Evolutionary conservation across 2,888 invertebrate species (phyloP).

Genomic region (Fragum whitleyi): DNA sequence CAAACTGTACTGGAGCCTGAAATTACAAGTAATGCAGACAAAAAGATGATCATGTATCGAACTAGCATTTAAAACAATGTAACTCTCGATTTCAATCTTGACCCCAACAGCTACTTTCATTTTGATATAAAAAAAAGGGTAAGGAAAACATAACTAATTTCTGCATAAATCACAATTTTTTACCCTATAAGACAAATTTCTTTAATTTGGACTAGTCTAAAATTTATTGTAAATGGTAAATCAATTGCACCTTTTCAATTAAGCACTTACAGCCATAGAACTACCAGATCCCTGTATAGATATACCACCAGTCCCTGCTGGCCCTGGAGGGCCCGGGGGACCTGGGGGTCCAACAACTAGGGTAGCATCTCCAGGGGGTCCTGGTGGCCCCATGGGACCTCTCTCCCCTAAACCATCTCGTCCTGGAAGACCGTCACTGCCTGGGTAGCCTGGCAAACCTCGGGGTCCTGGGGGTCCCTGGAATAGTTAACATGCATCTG

Average conservation of each 20-base stretch:
- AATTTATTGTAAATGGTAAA: too few relatives aligned
- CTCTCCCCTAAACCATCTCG: constrained; percentile 61
- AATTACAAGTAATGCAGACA: too few relatives aligned
- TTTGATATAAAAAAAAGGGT: too few relatives aligned
- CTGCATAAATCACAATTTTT: too few relatives aligned
- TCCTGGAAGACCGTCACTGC: constrained; percentile 70
- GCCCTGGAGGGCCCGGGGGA: constrained; percentile 77
- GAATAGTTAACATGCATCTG: neutral
- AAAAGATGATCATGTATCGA: too few relatives aligned
- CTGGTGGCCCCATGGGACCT: constrained; percentile 71
- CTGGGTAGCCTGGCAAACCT: constrained; percentile 69
- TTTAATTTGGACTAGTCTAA: too few relatives aligned
- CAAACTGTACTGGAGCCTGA: constrained; percentile 76
- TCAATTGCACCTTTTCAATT: too few relatives aligned
- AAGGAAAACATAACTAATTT: too few relatives aligned
- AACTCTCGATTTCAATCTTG: too few relatives aligned
- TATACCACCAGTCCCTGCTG: neutral
- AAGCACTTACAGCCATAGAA: neutral
- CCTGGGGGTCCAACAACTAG: constrained; percentile 63
- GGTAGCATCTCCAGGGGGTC: constrained; percentile 62
- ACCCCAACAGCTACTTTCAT: too few relatives aligned
- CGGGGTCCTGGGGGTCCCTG: constrained; percentile 18
- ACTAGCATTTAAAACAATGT: too few relatives aligned
- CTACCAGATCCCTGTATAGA: neutral
- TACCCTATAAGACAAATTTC: too few relatives aligned